Conservation (phyloP, 2,797 vertebrate species). For the Rachycentron canadum region DNA sequence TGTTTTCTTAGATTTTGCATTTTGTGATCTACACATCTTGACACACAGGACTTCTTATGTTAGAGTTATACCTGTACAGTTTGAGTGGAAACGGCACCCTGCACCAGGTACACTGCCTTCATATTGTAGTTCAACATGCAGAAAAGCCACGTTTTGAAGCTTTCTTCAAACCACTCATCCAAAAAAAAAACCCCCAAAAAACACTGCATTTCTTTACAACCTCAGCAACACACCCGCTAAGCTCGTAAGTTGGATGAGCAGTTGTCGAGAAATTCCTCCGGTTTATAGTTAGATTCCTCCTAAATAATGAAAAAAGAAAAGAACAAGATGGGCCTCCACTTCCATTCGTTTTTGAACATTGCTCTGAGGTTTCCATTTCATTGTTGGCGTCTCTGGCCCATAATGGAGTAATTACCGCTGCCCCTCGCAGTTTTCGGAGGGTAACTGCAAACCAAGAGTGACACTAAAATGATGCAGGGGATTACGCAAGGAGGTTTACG, state of each 20-base stretch:
- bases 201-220: neutral
- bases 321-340: neutral
- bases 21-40: constrained; percentile 10
- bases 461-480: neutral
- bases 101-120: too few relatives aligned
- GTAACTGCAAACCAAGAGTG: constrained; percentile 12
- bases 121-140: neutral
- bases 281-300: neutral
- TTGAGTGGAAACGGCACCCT: too few relatives aligned
- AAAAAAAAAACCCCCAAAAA: too few relatives aligned
- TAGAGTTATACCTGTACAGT: too few relatives aligned
- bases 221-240: neutral
- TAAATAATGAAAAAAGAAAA: neutral
- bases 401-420: neutral
- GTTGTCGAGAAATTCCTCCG: neutral
- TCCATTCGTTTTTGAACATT: neutral
- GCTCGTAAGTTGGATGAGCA: neutral
- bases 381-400: neutral
- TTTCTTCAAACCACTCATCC: neutral
- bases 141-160: neutral
- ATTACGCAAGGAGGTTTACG: neutral
- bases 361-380: neutral
- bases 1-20: neutral
- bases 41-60: neutral
- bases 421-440: neutral